These are phyloP conservation scores for Circaetus cinerascens DNA, from an alignment of 2,113 vertebrate genomes.

Conservation along the genomic window DNA sequence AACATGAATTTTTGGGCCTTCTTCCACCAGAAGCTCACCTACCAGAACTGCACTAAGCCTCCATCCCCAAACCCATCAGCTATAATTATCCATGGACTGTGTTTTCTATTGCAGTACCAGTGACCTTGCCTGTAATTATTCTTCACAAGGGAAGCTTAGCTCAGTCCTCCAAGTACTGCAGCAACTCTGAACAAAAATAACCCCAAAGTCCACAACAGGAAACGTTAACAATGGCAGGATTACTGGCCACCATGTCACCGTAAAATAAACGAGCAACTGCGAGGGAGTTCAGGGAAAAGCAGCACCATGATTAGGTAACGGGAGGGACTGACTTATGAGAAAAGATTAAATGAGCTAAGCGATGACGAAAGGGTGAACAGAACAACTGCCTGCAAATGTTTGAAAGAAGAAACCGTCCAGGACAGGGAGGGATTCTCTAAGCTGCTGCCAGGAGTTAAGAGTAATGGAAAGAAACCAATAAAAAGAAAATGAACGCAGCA, in stretches of 20 bases:
- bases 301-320: not conserved
- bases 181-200: constrained; percentile 53
- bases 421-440: constrained; percentile 42
- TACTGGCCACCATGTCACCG: not conserved
- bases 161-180: not conserved
- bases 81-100: not conserved
- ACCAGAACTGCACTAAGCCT: not conserved
- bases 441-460: constrained; percentile 29
- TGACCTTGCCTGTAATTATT: constrained; percentile 12
- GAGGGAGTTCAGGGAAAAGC: constrained; percentile 15
- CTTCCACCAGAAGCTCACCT: not conserved
- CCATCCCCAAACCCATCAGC: not conserved
- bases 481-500: not conserved
- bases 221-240: constrained; percentile 54
- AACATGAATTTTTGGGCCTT: not conserved
- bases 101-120: not conserved
- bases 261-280: not conserved
- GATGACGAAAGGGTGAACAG: not conserved
- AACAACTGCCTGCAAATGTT: not conserved
- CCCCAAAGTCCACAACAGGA: constrained; percentile 46
- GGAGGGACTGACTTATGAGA: constrained; percentile 1
- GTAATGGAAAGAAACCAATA: constrained; percentile 57
- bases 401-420: constrained; percentile 28
- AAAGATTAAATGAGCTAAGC: constrained; percentile 29
- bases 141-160: not conserved